Percentiles rank a stretch among this genome's conserved stretches.
Evolutionary conservation across 2,888 invertebrate species (phyloP).

Genomic region (Sinhomidia bicolor): DNA sequence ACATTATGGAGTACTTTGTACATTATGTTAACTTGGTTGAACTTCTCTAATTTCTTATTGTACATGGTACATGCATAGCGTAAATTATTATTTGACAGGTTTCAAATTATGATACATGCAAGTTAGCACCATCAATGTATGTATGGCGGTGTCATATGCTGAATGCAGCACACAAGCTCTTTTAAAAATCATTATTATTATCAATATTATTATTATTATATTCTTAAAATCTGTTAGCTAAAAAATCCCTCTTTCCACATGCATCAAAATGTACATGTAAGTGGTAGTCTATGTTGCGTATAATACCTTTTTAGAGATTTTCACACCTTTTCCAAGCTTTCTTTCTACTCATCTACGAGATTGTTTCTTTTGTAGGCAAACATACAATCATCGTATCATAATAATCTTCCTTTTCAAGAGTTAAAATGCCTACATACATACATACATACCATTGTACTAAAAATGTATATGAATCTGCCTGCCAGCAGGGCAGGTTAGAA

Average conservation of each 20-base stretch:
- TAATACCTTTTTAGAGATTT: constrained; percentile 37
- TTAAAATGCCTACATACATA: constrained; percentile 7
- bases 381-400: neutral
- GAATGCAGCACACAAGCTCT: neutral
- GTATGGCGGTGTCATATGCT: neutral
- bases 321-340: constrained; percentile 61
- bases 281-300: neutral
- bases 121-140: constrained; percentile 33
- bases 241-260: neutral
- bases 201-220: constrained; percentile 6
- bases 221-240: constrained; percentile 9
- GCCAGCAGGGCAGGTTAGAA: constrained; percentile 60
- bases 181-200: neutral
- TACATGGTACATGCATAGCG: constrained; percentile 2
- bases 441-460: neutral
- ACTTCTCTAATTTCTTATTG: neutral
- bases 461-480: constrained; percentile 57
- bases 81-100: constrained; percentile 6
- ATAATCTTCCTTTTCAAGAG: neutral
- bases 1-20: neutral
- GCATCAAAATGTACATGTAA: neutral
- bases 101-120: neutral
- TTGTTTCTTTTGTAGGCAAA: neutral
- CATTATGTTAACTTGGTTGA: neutral
- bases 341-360: constrained; percentile 11